phyloP scores from a whole-genome alignment of 2,113 vertebrate species.

The Phylloscopus trochilus region DNA sequence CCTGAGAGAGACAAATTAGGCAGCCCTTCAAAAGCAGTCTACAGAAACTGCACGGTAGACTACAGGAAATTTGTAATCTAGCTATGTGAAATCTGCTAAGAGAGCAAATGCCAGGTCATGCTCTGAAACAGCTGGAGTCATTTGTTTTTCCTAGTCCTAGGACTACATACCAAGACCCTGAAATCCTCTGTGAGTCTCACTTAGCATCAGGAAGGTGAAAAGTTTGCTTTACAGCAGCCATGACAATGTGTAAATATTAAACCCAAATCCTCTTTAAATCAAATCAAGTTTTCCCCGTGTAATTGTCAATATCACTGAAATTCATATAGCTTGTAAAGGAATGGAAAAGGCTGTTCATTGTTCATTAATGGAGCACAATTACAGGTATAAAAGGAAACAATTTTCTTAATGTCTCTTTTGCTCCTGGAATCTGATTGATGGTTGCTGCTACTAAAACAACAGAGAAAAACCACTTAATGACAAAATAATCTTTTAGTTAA shows the following conservation, averaged over 20 bases:
- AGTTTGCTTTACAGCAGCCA: not conserved
- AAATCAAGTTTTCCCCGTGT: not conserved
- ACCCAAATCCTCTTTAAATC: not conserved
- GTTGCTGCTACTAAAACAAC: conserved; percentile 1
- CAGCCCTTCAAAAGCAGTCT: not conserved
- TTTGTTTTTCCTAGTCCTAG: not conserved
- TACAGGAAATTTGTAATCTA: not conserved
- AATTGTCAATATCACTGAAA: not conserved
- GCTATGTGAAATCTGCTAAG: not conserved
- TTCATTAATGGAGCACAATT: conserved; percentile 8
- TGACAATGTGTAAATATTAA: not conserved
- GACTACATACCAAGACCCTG: not conserved
- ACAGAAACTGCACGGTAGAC: not conserved
- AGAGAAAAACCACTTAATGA: conserved; percentile 6
- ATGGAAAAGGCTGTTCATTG: not conserved
- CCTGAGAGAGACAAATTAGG: not conserved
- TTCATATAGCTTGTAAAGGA: not conserved
- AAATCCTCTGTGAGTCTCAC: not conserved
- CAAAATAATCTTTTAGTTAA: conserved; percentile 4
- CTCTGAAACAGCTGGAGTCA: not conserved
- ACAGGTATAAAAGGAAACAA: not conserved
- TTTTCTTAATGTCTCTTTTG: not conserved
- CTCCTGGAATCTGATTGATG: not conserved
- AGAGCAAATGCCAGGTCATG: not conserved
- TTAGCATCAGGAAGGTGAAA: not conserved